phyloP scores from a whole-genome alignment of 2,888 invertebrate species.

The Leptopterna dolabrata region DNA sequence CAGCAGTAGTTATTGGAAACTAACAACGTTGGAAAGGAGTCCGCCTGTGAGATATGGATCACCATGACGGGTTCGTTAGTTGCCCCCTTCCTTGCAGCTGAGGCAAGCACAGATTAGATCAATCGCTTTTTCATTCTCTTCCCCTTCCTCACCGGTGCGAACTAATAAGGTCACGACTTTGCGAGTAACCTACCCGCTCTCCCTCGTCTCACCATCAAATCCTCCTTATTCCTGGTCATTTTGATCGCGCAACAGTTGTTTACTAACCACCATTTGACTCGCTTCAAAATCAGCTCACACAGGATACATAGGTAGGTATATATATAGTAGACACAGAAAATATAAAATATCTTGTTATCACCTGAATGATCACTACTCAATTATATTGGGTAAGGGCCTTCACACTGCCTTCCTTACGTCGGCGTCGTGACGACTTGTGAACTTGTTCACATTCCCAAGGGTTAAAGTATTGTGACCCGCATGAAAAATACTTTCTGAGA shows the following conservation, averaged over 20 bases:
- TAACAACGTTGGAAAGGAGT: background rate
- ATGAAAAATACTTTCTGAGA: too few relatives aligned
- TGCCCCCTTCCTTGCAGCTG: slow-evolving; percentile 22
- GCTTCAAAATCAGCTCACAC: background rate
- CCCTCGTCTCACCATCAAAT: background rate
- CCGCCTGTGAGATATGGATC: slow-evolving; percentile 46
- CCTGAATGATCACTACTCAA: too few relatives aligned
- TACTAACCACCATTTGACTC: background rate
- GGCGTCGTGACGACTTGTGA: too few relatives aligned
- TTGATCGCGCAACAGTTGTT: background rate
- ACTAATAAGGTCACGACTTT: slow-evolving; percentile 52
- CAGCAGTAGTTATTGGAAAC: slow-evolving; percentile 27
- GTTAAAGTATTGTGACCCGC: too few relatives aligned
- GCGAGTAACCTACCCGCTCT: background rate
- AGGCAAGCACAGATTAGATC: slow-evolving; percentile 44
- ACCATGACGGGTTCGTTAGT: slow-evolving; percentile 50
- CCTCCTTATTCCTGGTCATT: background rate
- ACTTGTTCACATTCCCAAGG: too few relatives aligned
- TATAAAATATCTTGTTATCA: too few relatives aligned
- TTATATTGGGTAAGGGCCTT: too few relatives aligned
- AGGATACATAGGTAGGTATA: too few relatives aligned
- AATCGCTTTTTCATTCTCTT: slow-evolving; percentile 50
- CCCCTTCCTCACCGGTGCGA: slow-evolving; percentile 8
- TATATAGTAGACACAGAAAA: too few relatives aligned
- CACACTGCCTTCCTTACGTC: too few relatives aligned